phyloP scores from a whole-genome alignment of 2,113 vertebrate genomes.

The Corynorhinus townsendii region DNA sequence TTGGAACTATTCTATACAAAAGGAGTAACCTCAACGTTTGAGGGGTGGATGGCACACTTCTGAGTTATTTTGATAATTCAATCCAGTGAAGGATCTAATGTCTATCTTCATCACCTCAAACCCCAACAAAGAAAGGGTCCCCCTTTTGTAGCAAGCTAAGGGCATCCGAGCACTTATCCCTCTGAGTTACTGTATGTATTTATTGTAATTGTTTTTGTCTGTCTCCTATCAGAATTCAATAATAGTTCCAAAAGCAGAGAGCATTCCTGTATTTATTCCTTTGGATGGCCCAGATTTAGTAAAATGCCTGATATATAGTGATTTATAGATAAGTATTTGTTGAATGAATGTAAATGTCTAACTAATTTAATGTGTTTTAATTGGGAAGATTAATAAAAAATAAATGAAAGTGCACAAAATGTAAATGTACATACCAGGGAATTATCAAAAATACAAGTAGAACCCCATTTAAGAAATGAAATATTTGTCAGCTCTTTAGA shows the following conservation, averaged over 20 bases:
- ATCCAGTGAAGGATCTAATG: background rate
- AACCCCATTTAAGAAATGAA: background rate
- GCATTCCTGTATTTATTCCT: background rate
- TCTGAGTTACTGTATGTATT: background rate
- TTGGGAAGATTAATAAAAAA: background rate
- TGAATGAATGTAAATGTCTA: background rate
- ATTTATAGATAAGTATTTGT: background rate
- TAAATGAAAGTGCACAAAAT: background rate
- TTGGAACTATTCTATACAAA: background rate
- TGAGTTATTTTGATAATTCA: background rate
- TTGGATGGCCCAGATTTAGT: background rate
- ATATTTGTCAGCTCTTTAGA: background rate
- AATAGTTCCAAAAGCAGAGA: background rate
- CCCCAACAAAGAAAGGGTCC: background rate
- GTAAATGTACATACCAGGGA: background rate
- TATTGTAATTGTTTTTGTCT: background rate
- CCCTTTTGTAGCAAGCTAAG: background rate
- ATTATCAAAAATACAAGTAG: background rate
- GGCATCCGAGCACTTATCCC: background rate
- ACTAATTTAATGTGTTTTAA: background rate
- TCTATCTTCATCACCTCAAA: background rate
- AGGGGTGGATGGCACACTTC: background rate
- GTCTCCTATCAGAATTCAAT: background rate
- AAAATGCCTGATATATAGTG: background rate
- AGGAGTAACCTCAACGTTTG: background rate